phyloP scores from a whole-genome alignment of 2,113 vertebrate genomes.

The Jaculus jaculus region DNA sequence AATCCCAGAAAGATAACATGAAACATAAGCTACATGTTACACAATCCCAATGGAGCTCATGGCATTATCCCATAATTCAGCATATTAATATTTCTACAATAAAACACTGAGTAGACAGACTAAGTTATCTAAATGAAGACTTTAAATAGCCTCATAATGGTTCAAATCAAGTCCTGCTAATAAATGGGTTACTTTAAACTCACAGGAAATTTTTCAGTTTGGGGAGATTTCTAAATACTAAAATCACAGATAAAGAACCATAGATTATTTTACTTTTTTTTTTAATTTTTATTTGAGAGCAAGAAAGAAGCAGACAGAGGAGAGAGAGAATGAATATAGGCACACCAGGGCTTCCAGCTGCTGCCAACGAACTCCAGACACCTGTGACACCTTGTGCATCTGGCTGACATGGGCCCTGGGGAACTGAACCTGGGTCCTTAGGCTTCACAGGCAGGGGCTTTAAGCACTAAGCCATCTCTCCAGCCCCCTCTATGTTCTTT shows the following conservation, averaged over 20 bases:
- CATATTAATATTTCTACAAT: conserved; percentile 25
- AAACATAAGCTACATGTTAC: background rate
- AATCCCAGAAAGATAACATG: conserved; percentile 40
- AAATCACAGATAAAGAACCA: background rate
- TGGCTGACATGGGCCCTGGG: too few species aligned
- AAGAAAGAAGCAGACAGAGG: too few species aligned
- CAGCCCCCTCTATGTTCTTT: background rate
- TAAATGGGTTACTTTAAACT: conserved; percentile 30
- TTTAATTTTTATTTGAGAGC: background rate
- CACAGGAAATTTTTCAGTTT: background rate
- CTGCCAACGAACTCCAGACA: too few species aligned
- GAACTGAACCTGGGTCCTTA: too few species aligned
- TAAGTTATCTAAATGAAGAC: conserved; percentile 29
- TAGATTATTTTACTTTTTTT: conserved; percentile 10
- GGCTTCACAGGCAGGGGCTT: too few species aligned
- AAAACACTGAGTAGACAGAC: conserved; percentile 9
- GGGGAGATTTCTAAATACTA: conserved; percentile 49
- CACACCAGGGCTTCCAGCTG: too few species aligned
- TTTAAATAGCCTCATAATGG: background rate
- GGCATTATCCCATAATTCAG: conserved; percentile 5
- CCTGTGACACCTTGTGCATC: too few species aligned
- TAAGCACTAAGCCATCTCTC: too few species aligned
- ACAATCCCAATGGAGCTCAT: conserved; percentile 2
- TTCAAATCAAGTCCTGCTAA: conserved; percentile 31
- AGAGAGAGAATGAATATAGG: too few species aligned